Evolutionary conservation across 2,797 vertebrate genomes (phyloP).

Genomic region (Gallinago stenura): DNA sequence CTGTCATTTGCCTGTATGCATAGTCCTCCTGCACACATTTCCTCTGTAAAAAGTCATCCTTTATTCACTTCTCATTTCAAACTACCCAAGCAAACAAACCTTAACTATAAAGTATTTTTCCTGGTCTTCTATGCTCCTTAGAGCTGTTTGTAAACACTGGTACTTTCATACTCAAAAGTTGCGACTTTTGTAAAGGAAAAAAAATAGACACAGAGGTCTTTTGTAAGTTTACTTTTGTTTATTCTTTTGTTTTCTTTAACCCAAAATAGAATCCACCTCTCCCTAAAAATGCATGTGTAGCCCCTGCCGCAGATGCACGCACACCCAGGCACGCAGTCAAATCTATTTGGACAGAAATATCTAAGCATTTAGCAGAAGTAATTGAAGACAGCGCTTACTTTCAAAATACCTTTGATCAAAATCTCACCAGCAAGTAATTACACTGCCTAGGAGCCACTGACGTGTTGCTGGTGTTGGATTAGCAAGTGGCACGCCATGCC

Average conservation of each 20-base stretch:
- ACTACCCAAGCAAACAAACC: not conserved
- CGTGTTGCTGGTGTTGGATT: fast-evolving
- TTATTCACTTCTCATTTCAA: not conserved
- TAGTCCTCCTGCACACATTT: not conserved
- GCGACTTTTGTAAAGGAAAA: not conserved
- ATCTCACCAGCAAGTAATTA: not conserved
- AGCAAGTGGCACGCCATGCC: not conserved
- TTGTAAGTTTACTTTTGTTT: not conserved
- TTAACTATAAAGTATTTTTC: not conserved
- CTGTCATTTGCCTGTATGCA: not conserved
- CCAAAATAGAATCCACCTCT: slow-evolving; percentile 8
- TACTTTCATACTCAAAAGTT: not conserved
- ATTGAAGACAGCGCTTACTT: not conserved
- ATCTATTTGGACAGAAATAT: not conserved
- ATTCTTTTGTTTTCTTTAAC: slow-evolving; percentile 1
- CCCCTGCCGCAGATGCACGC: not conserved
- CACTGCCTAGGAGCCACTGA: not conserved
- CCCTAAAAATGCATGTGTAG: not conserved
- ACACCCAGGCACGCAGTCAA: not conserved
- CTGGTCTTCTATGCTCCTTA: not conserved
- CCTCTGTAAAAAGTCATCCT: not conserved
- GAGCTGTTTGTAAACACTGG: not conserved
- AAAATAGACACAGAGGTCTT: not conserved
- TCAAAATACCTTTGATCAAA: not conserved
- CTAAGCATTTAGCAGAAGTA: not conserved